Base-by-base conservation (phyloP, 2,888 invertebrate species). In the Watsonalla binaria region DNA sequence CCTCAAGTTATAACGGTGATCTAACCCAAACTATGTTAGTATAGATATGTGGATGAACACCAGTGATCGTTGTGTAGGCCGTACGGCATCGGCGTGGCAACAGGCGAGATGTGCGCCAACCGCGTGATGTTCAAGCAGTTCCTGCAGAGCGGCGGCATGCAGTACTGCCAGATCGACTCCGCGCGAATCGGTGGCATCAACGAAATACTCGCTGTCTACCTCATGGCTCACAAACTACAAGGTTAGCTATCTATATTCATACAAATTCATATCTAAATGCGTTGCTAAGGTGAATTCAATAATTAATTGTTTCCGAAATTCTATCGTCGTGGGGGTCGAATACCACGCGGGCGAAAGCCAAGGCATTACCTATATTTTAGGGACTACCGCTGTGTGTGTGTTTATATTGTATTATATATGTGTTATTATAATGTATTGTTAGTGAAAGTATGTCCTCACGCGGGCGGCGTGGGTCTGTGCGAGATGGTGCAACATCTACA, bases 361-460 rank as follows among this genome's bases (percentile, higher is more conserved):
- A 24, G 1, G 24, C 4, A 24, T 24, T n/a, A n/a, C n/a, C n/a
- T n/a, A 24, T 24, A 2, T 24, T 24, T 24, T 24, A 24, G 24
- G 24, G 4, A 24, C 24, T 24, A 24, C 24, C 4, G 24, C 24
- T 1, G 1, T 24, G 24, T 4, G 24, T 24, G 24, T 2, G 24
- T 24, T 2, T 4, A 1, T 24, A 24, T 24, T 24, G 24, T 2
- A 24, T 1, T 24, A 24, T n/a, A n/a, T n/a, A 24, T 24, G 24
- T 24, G 4, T 24, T 24, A 24, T 24, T 24, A 24, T 24, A 24
- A 11, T 42, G 2, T 42, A 11, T 8, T 80, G 87, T 24, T 80
- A 97, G 97, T 97, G 13, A 96, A 96, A 72, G 96, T 98, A 1
- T 97, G 97, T 77, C 98, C 98, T 0, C 98, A 98, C 87, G 97